Base-by-base conservation (phyloP, 2,797 vertebrate genomes). In the Sylvia borin region DNA sequence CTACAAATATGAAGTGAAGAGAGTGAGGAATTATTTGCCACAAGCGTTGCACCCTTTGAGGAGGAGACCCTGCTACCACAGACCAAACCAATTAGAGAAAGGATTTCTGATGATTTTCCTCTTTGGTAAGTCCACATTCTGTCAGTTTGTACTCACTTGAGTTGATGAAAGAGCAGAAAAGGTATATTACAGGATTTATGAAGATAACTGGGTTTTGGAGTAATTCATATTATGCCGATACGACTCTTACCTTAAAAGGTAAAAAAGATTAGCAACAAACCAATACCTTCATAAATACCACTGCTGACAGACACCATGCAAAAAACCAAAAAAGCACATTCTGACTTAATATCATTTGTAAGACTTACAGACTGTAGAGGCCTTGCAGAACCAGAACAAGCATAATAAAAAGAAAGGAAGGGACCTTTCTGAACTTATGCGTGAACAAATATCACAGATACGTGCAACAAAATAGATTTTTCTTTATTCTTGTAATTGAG, bases 381-480 rank as follows among this genome's bases (percentile, higher is more conserved):
- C 38, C 57, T 71, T 45, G 66, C 45, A 60, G 45, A 36, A 71
- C 8, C 38, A 38, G 22, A 79, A 83, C 16, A 11, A 50, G 22
- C 19, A 17, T 11, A 74, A 83, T n/a, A 72, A 77, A 84, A 84
- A 53, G 5, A 57, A 73, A 47, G 29, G 29, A 65, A 74, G 77
- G 13, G 11, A 45, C 9, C 32, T 81, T 64, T 53, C 22, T 3
- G 0, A 73, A 83, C 8, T 36, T 70, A 13, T 3, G 6, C 82
- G 10, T 4, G 3, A 77, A 25, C 57, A 81, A 86, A 60, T 80
- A 42, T 73, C 5, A 20, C n/a, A 61, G 34, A 62, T 43, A 66
- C 29, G 54, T 92, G 87, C 82, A 94, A 94, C 85, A 97, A 97
- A 97, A 97, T 96, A 97, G 29, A 93, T 91, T 75, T 85, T 90